phyloP scores from a whole-genome alignment of 2,797 vertebrate species.

The Calcarius lapponicus region DNA sequence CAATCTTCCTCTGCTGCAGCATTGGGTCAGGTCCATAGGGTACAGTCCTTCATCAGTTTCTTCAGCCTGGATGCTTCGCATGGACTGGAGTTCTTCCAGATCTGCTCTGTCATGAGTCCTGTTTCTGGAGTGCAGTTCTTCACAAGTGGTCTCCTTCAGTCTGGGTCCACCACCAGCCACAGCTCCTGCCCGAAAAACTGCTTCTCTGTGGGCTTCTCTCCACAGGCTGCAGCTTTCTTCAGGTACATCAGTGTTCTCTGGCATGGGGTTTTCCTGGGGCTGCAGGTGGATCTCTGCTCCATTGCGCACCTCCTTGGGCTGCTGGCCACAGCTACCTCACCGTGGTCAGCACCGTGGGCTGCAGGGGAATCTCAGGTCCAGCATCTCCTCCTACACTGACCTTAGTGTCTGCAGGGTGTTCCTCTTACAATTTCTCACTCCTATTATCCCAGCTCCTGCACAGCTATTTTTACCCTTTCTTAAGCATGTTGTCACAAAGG shows the following conservation, averaged over 20 bases:
- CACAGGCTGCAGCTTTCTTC: background rate
- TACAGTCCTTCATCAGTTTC: background rate
- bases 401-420: background rate
- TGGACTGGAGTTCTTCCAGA: background rate
- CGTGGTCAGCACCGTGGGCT: background rate
- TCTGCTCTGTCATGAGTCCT: background rate
- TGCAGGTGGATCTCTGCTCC: background rate
- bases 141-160: background rate
- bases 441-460: background rate
- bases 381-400: background rate
- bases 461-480: background rate
- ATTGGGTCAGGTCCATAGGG: fast-evolving
- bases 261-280: background rate
- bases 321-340: background rate
- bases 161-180: fast-evolving
- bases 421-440: background rate
- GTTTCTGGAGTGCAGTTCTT: background rate
- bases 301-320: background rate
- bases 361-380: background rate
- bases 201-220: background rate
- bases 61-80: background rate
- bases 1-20: background rate
- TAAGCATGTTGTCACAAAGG: background rate
- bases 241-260: background rate
- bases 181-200: background rate